A percentile compares a stretch with the other conserved stretches of the same genome.
Evolutionary conservation across 2,888 invertebrate genomes (phyloP).

Genomic region (Ditula angustiorana): DNA sequence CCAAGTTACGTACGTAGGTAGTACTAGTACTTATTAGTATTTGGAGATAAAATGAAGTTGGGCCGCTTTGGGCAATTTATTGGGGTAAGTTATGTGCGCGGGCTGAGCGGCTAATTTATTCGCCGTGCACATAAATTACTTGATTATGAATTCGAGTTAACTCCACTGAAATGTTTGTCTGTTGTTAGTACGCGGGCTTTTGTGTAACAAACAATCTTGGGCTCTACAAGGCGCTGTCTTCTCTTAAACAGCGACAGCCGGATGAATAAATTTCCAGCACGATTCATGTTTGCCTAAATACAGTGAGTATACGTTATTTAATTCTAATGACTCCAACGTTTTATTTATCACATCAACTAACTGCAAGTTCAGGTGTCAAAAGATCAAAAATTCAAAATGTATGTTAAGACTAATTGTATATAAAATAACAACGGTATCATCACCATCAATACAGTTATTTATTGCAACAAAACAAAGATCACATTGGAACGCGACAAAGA

Average conservation of each 20-base stretch:
- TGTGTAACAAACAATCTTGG: conserved; percentile 80
- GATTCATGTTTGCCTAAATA: conserved; percentile 31
- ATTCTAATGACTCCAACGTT: background rate
- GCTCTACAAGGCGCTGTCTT: conserved; percentile 68
- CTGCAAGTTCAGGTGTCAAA: background rate
- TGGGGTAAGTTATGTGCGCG: conserved; percentile 85
- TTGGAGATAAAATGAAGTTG: conserved; percentile 85
- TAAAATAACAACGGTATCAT: conserved; percentile 11
- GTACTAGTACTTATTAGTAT: conserved; percentile 82
- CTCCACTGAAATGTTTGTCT: conserved; percentile 82
- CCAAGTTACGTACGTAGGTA: conserved; percentile 68
- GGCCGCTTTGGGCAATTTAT: conserved; percentile 85
- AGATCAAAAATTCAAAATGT: too few species aligned
- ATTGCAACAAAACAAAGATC: conserved; percentile 29
- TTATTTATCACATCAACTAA: background rate
- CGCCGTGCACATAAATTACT: conserved; percentile 86
- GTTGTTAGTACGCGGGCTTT: conserved; percentile 80
- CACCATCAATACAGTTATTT: conserved; percentile 20
- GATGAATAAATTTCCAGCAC: conserved; percentile 53
- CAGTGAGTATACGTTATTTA: conserved; percentile 30
- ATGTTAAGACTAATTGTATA: background rate
- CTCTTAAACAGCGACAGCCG: conserved; percentile 51
- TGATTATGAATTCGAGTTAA: conserved; percentile 85
- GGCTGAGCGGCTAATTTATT: conserved; percentile 84
- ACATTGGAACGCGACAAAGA: conserved; percentile 38